phyloP scores from a whole-genome alignment of 2,888 invertebrate genomes.

The Apoda limacodes region DNA sequence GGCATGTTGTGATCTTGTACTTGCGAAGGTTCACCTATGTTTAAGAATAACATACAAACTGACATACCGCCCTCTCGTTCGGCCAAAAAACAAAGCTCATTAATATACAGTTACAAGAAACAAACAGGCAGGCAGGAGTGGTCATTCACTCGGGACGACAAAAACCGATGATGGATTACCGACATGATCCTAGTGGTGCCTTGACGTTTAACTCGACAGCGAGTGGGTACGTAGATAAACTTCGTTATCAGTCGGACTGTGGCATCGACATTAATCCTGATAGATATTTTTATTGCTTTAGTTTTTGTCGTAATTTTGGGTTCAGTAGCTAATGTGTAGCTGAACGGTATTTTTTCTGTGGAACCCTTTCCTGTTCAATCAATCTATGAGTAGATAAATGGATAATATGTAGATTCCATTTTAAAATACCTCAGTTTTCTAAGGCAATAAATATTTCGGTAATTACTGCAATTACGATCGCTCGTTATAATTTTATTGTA shows the following conservation, averaged over 20 bases:
- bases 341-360: too few relatives aligned
- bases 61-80: slow-evolving; percentile 13
- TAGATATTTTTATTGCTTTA: background rate
- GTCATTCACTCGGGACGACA: slow-evolving; percentile 36
- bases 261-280: slow-evolving; percentile 19
- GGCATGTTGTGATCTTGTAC: too few relatives aligned
- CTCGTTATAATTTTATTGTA: too few relatives aligned
- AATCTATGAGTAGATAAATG: too few relatives aligned
- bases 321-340: too few relatives aligned
- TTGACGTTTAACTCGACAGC: slow-evolving; percentile 35
- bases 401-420: too few relatives aligned
- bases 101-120: slow-evolving; percentile 40
- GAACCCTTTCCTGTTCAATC: too few relatives aligned
- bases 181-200: slow-evolving; percentile 36
- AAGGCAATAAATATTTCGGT: too few relatives aligned
- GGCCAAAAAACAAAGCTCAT: slow-evolving; percentile 27
- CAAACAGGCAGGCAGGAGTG: slow-evolving; percentile 31
- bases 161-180: slow-evolving; percentile 55
- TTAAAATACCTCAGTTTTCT: too few relatives aligned
- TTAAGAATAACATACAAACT: too few relatives aligned
- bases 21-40: too few relatives aligned
- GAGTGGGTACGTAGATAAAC: slow-evolving; percentile 28
- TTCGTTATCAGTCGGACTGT: slow-evolving; percentile 26
- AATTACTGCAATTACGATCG: too few relatives aligned
- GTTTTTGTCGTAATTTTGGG: background rate